Conservation (phyloP, 2,888 invertebrate genomes). For the Tenthredo amoena region DNA sequence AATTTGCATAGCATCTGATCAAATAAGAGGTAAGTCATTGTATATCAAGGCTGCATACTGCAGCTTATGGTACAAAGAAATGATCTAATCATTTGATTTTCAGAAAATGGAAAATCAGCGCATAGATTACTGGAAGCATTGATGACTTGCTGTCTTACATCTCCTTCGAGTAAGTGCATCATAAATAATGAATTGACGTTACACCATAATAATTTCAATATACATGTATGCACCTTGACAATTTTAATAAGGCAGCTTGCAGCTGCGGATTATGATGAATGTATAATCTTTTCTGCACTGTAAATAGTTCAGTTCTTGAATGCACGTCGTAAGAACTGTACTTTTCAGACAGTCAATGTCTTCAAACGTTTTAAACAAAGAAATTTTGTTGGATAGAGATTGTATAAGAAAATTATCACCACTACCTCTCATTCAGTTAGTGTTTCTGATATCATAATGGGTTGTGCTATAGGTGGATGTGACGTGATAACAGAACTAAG, state of each 20-base stretch:
- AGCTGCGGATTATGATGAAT: constrained; percentile 71
- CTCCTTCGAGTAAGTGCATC: constrained; percentile 69
- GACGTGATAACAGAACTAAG: constrained; percentile 70
- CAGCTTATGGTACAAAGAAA: background rate
- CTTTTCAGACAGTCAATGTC: constrained; percentile 1
- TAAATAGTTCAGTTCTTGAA: constrained; percentile 64
- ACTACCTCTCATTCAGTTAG: background rate
- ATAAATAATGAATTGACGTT: constrained; percentile 59
- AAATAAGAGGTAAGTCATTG: constrained; percentile 66
- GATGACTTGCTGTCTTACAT: constrained; percentile 73
- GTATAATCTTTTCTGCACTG: constrained; percentile 57
- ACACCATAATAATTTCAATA: constrained; percentile 38
- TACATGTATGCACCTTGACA: background rate
- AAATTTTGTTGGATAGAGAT: background rate
- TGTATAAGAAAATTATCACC: constrained; percentile 53
- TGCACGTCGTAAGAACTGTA: background rate
- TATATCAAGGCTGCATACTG: background rate
- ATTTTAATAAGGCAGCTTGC: constrained; percentile 61
- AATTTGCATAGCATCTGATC: constrained; percentile 68
- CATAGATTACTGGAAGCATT: constrained; percentile 74
- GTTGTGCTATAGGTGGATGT: constrained; percentile 66
- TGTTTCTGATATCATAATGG: constrained; percentile 25
- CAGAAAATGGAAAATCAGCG: constrained; percentile 73
- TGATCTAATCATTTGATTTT: constrained; percentile 56
- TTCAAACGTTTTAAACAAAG: background rate